phyloP scores from a whole-genome alignment of 2,113 vertebrate species.

The Brienomyrus brachyistius region DNA sequence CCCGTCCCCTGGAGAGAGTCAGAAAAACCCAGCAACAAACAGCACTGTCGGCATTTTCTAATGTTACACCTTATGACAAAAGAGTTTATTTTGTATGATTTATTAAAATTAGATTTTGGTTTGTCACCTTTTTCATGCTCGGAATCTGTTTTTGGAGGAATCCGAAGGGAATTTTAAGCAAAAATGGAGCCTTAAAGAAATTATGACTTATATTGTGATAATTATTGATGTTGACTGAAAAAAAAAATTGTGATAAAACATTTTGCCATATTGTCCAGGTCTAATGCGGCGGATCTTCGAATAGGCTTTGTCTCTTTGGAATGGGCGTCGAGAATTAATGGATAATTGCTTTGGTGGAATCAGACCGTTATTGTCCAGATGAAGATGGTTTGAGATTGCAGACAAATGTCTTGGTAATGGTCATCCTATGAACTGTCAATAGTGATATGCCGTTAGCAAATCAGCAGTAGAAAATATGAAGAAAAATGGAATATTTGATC shows the following conservation, averaged over 20 bases:
- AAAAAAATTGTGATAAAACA: not conserved
- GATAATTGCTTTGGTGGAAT: not conserved
- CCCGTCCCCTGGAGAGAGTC: not conserved
- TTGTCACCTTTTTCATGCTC: not conserved
- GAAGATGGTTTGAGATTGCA: not conserved
- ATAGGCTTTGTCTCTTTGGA: not conserved
- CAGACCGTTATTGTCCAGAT: not conserved
- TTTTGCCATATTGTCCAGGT: not conserved
- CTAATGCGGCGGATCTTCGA: not conserved
- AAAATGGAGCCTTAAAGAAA: not conserved
- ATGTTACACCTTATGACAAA: not conserved
- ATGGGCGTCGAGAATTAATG: not conserved
- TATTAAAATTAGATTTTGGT: not conserved
- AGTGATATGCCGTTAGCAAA: not conserved
- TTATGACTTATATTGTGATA: not conserved
- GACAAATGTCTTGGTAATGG: not conserved
- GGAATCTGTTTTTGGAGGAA: not conserved
- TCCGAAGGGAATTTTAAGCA: not conserved
- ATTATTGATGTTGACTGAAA: not conserved
- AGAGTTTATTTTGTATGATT: not conserved
- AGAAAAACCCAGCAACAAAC: not conserved
- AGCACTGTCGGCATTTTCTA: not conserved
- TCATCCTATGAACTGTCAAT: not conserved
- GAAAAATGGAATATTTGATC: not conserved
- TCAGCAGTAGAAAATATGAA: not conserved